Percentiles rank a stretch among this genome's conserved stretches.
Conservation (phyloP, 2,888 invertebrate genomes). For the Oxycera nigricornis region DNA sequence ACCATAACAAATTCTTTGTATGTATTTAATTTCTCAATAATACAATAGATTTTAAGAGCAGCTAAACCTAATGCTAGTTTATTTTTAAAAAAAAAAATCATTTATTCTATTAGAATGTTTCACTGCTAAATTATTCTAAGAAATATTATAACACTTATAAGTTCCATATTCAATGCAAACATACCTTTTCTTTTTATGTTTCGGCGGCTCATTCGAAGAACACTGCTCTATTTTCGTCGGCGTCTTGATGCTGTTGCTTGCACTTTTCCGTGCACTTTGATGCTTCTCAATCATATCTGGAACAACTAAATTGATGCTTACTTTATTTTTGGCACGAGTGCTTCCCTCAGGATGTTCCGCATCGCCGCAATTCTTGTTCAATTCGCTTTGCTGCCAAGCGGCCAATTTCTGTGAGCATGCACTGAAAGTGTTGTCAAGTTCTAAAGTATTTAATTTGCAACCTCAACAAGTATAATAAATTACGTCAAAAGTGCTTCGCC, state of each 20-base stretch:
- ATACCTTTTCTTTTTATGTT: slow-evolving; percentile 33
- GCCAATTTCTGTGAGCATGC: slow-evolving; percentile 72
- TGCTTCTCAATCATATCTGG: slow-evolving; percentile 36
- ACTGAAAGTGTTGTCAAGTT: slow-evolving; percentile 63
- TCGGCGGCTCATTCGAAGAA: background rate
- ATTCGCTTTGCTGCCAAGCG: slow-evolving; percentile 55
- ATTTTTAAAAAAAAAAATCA: too few relatives aligned
- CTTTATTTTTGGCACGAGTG: slow-evolving; percentile 38
- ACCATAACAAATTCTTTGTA: too few relatives aligned
- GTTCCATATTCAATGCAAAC: background rate
- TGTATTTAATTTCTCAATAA: too few relatives aligned
- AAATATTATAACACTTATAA: background rate
- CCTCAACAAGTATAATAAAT: slow-evolving; percentile 45
- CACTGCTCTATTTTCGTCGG: background rate
- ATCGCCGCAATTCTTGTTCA: background rate
- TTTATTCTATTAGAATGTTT: too few relatives aligned
- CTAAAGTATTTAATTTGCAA: too few relatives aligned
- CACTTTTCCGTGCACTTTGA: slow-evolving; percentile 2
- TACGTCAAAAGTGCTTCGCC: slow-evolving; percentile 69
- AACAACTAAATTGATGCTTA: slow-evolving; percentile 43
- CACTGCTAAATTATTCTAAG: background rate
- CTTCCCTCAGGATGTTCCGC: background rate
- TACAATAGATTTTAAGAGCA: too few relatives aligned
- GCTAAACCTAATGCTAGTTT: too few relatives aligned
- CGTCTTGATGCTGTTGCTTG: background rate